phyloP scores from a whole-genome alignment of 2,888 invertebrate species.

The Caprella mutica region DNA sequence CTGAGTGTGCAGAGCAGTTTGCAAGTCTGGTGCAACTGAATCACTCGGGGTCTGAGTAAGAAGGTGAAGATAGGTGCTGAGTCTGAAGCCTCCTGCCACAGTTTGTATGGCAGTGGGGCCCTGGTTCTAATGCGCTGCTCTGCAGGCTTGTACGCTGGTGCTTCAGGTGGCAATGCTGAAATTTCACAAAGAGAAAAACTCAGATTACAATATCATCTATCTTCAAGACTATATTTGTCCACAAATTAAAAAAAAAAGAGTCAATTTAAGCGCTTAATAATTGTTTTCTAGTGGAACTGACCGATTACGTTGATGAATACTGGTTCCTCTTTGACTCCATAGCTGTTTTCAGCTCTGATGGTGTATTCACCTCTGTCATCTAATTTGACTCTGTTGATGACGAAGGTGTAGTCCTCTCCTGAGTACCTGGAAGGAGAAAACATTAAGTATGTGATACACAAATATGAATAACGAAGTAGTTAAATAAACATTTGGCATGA shows the following conservation, averaged over 20 bases:
- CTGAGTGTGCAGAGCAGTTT: slow-evolving; percentile 93
- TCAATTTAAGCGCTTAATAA: neutral
- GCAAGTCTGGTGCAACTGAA: slow-evolving; percentile 91
- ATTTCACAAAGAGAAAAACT: too few relatives aligned
- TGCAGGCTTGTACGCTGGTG: slow-evolving; percentile 56
- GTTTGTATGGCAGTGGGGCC: slow-evolving; percentile 69
- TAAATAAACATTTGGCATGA: too few relatives aligned
- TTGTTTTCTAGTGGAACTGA: slow-evolving; percentile 44
- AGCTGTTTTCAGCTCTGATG: slow-evolving; percentile 91
- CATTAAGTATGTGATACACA: too few relatives aligned
- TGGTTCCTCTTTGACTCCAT: slow-evolving; percentile 88
- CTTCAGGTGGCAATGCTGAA: slow-evolving; percentile 61
- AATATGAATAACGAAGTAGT: too few relatives aligned
- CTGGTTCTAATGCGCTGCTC: slow-evolving; percentile 60
- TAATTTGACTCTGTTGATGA: slow-evolving; percentile 87
- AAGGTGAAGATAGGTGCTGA: slow-evolving; percentile 94
- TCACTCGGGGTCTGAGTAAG: slow-evolving; percentile 93
- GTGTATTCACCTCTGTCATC: slow-evolving; percentile 96
- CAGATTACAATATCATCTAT: too few relatives aligned
- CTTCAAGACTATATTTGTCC: too few relatives aligned
- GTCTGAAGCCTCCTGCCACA: slow-evolving; percentile 87
- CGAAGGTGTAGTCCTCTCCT: slow-evolving; percentile 92
- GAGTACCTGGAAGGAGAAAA: slow-evolving; percentile 41
- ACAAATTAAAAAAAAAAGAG: neutral
- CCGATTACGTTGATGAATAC: slow-evolving; percentile 94